These are phyloP conservation scores for Sebastes oblongus DNA, from an alignment of 2,797 vertebrate genomes.

Conservation along the genomic window DNA sequence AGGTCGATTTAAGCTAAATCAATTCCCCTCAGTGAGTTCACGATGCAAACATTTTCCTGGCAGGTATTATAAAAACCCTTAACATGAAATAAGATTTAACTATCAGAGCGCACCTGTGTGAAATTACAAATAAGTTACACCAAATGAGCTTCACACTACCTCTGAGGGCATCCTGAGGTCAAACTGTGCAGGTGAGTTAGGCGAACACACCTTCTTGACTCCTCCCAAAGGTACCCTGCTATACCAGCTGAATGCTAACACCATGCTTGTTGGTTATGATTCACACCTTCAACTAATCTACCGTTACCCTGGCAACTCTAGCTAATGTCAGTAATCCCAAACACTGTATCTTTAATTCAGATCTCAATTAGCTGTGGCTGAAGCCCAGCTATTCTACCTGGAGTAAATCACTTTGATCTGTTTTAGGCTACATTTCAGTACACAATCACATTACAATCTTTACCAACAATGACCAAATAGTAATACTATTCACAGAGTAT, in stretches of 20 bases:
- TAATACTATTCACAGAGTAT: no score
- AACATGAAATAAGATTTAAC: background rate
- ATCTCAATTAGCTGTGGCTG: no score
- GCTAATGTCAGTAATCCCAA: accelerated
- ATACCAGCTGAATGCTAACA: background rate
- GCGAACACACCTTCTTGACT: conserved; percentile 39
- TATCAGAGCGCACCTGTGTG: no score
- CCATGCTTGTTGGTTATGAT: background rate
- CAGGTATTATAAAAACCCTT: background rate
- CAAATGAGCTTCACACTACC: background rate
- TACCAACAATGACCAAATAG: no score
- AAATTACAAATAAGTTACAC: background rate
- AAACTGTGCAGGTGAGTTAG: conserved; percentile 30
- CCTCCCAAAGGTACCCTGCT: background rate
- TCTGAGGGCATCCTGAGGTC: conserved; percentile 66
- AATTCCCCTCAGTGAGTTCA: background rate
- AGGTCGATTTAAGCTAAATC: no score
- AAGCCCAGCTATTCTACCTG: no score
- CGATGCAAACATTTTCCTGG: background rate
- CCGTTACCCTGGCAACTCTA: background rate
- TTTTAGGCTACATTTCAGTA: no score
- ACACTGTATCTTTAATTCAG: background rate
- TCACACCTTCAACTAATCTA: background rate
- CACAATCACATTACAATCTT: no score
- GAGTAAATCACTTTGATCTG: no score